These are phyloP conservation scores for Capitulum mitella DNA, from an alignment of 2,888 invertebrate species.

Conservation along the genomic window DNA sequence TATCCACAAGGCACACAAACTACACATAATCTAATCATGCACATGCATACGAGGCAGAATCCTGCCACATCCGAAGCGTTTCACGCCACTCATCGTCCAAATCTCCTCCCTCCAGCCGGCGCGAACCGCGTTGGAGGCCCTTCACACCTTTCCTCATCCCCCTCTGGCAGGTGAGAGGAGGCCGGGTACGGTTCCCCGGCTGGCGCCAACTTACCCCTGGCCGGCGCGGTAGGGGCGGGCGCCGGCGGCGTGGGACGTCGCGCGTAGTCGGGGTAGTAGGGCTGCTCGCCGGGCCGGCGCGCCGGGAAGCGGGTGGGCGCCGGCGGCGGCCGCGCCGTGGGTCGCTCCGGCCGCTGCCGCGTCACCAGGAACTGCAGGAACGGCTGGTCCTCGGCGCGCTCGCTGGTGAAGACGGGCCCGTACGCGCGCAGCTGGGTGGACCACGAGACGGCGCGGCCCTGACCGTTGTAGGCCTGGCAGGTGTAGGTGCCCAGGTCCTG, in stretches of 20 bases:
- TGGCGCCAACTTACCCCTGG: not conserved
- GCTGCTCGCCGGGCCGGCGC: slow-evolving; percentile 42
- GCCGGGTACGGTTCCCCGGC: no score
- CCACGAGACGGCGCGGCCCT: slow-evolving; percentile 68
- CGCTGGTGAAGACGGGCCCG: slow-evolving; percentile 57
- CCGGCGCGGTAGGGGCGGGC: not conserved
- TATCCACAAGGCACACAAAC: no score
- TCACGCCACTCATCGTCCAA: no score
- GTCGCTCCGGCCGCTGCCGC: slow-evolving; percentile 24
- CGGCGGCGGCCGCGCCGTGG: slow-evolving; percentile 40
- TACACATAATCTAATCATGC: no score
- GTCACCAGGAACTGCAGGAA: slow-evolving; percentile 55
- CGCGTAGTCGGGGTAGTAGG: slow-evolving; percentile 36
- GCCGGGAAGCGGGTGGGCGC: slow-evolving; percentile 42
- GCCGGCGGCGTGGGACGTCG: slow-evolving; percentile 32
- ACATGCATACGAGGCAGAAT: no score
- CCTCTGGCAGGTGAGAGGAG: not conserved
- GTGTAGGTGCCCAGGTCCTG: slow-evolving; percentile 75
- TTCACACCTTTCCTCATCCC: not conserved
- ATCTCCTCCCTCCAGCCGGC: no score
- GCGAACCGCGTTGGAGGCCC: no score
- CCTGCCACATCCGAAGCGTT: no score
- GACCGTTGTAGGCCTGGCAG: slow-evolving; percentile 81
- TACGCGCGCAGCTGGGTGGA: slow-evolving; percentile 63
- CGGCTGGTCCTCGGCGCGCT: slow-evolving; percentile 48